Base-by-base conservation (phyloP, 1,140 invertebrate genomes). In the Colletes latitarsis region DNA sequence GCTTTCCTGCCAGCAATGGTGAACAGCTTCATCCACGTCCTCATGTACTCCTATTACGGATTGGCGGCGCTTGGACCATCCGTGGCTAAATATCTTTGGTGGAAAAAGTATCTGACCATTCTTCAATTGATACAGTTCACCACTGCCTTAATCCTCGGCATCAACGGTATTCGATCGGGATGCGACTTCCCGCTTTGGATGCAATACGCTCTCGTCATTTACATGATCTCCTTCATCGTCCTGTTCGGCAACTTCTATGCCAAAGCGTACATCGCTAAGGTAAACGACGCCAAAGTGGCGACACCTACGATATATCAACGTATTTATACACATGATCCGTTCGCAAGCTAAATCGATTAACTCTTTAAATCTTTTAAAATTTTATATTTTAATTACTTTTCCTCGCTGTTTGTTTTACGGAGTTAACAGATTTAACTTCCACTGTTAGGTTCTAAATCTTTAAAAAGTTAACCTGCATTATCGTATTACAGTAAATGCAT, bases 41-140 rank as follows among this genome's bases (percentile, higher is more conserved):
- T 99, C 30, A 99, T 99, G 98, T 99, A 99, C 90, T 95, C 95
- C 5, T 99, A 99, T 92, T 99, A 99, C 92, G 96, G 96, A 0
- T 92, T 98, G 12, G 95, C 97, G 4, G 96, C 97, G 0, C 94
- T 98, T 77, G 98, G 98, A 17, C 97, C 97, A 0, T 89, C 94
- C 0, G 94, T 98, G 39, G 94, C 95, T 89, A 96, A 96, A 90
- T 98, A 96, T 90, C 93, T 98, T 1, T 98, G 97, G 97, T 99
- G 98, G 97, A 99, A 99, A 92, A 98, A 97, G 90, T 98, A 98
- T 90, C 94, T 99, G 67, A 99, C 98, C 0, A 96, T 97, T 70
- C 93, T 98, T 43, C 97, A 98, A 88, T 89, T 96, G 95, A 96
- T 98, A 83, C 98, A 99, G 93, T 99, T 98, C 93, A 96, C 97